Base-by-base conservation (phyloP, 2,113 vertebrate species). In the Cepphus grylle region DNA sequence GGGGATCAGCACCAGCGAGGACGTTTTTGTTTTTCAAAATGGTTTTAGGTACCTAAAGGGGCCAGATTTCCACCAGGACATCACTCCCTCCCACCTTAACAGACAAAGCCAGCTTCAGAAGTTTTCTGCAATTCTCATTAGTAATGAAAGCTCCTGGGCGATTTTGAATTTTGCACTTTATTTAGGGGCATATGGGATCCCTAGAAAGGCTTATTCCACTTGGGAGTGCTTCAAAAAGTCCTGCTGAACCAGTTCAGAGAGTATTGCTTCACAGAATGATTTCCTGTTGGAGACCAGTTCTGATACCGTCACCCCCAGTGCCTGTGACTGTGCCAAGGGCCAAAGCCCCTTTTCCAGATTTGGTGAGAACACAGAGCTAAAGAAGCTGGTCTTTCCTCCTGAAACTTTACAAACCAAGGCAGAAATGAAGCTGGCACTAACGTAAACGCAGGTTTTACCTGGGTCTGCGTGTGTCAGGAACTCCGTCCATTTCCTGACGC, bases 391-490 rank as follows among this genome's bases (percentile, higher is more conserved):
- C 38, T 81, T 76, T 50, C 26, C 36, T 34, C 65, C 34, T 29
- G 36, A 12, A 59, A 5, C 3, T 52, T 69, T 25, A 61, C 40
- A 71, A 78, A 49, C 55, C 14, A 47, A 43, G 6, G 45, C 5
- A 11, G 52, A 72, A 71, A 81, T 32, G 0, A 52, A 29, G 45
- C 15, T 76, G 63, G 59, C 2, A 9, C 22, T 53, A 21, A 72
- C 0, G 12, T 16, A 49, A 50, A 65, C 9, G 11, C 8, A 15
- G 62, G 21, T 45, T 83, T 94, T 94, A 96, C 95, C 96, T 89
- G 92, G 40, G 29, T 87, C 76, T 72, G 63, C 53, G 38, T 42
- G 86, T 63, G 96, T 87, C 94, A 94, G 86, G 74, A 63, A 52
- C 71, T 77, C 34, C 4, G 62, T 81, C 96, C 96, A 93, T 11